Percentiles rank a stretch among this genome's conserved stretches.
Conservation (phyloP, 92 coral and sea anemone genomes). For the Blastomussa wellsi region DNA sequence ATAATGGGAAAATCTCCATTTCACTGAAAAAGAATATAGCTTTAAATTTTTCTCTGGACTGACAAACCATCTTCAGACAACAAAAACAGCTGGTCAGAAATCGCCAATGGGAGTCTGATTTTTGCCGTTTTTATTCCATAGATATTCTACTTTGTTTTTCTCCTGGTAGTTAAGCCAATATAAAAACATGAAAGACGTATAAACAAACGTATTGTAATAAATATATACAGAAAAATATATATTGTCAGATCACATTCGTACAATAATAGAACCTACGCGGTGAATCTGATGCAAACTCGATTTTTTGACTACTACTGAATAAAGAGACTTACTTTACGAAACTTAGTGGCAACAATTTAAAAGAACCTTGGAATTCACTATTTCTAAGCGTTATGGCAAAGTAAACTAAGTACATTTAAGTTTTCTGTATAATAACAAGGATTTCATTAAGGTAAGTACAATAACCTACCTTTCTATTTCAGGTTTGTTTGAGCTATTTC, state of each 20-base stretch:
- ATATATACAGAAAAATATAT: neutral
- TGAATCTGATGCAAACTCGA: neutral
- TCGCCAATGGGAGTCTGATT: neutral
- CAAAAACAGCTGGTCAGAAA: neutral
- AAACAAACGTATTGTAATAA: slow-evolving; percentile 1
- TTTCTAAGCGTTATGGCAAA: neutral
- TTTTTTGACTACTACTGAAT: neutral
- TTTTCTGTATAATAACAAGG: neutral
- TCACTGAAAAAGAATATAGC: neutral
- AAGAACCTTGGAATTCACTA: neutral
- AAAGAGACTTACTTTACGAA: neutral
- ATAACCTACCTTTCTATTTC: neutral
- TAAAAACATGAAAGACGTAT: neutral
- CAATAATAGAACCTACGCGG: neutral
- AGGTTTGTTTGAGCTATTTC: neutral
- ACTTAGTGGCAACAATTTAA: neutral
- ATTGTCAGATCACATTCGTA: neutral
- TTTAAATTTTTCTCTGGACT: neutral
- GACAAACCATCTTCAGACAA: neutral
- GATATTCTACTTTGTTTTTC: neutral
- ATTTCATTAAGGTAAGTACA: neutral
- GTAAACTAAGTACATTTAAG: neutral
- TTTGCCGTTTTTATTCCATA: neutral
- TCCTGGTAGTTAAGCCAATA: neutral
- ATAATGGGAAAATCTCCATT: neutral